Evolutionary conservation across 2,113 vertebrate species (phyloP).

Genomic region (Oryzias celebensis): DNA sequence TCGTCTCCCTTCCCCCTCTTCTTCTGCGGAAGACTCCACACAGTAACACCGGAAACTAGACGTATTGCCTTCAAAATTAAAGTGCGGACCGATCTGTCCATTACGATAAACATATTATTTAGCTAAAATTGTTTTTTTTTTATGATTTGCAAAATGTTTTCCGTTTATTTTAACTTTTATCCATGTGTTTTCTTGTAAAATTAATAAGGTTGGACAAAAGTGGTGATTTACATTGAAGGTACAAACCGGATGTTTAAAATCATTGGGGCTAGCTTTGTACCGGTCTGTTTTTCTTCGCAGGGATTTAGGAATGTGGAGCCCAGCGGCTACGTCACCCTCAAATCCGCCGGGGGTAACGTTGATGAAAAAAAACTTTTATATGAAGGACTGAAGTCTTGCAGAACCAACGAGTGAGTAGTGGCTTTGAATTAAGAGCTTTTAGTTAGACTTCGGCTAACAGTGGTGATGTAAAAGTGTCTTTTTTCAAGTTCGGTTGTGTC

Average conservation of each 20-base stretch:
- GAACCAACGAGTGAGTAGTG: constrained; percentile 8
- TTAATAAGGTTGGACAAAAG: not conserved
- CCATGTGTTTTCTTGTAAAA: not conserved
- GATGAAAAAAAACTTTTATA: constrained; percentile 25
- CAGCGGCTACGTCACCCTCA: constrained; percentile 57
- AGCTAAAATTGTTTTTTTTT: too few species aligned
- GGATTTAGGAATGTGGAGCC: constrained; percentile 68
- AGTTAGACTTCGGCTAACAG: too few species aligned
- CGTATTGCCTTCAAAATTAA: constrained; percentile 7
- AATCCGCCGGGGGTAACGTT: constrained; percentile 30
- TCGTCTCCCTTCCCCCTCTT: constrained; percentile 25
- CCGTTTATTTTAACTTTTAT: not conserved
- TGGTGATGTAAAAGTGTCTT: not conserved
- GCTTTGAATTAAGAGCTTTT: not conserved
- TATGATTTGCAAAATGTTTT: not conserved
- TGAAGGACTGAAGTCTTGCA: not conserved
- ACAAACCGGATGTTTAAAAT: not conserved
- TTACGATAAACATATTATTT: not conserved
- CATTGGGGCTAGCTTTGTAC: accelerated
- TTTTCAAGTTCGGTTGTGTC: not conserved
- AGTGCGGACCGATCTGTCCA: not conserved
- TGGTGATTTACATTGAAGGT: constrained; percentile 40
- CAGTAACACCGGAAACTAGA: constrained; percentile 27
- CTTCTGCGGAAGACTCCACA: not conserved
- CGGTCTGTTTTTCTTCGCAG: constrained; percentile 1